Evolutionary conservation across 2,888 invertebrate species (phyloP), one percentile per base, ranked within the genome.

Genomic region (Osmoderma eremita): DNA sequence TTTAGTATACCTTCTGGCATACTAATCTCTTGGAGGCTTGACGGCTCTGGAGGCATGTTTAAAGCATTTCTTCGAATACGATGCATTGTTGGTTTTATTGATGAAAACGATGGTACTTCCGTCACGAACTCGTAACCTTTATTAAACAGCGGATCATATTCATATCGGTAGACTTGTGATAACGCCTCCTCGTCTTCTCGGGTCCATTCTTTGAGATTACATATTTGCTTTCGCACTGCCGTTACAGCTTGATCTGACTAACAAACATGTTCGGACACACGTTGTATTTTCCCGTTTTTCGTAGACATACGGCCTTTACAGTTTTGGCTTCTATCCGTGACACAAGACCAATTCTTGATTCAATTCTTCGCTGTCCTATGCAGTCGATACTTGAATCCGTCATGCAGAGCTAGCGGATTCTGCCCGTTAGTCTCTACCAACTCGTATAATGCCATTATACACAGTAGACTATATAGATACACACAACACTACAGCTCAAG

Each of bases 21-120:
- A 39, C 39, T 39, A 39, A 39, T 39, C 39, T 39, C 39, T 39
- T 39, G 39, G 39, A 39, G 39, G 39, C 39, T 39, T 39, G 39
- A 39, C 39, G 39, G 39, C n/a, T 39, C 39, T 39, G 39, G 39
- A 39, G 39, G 39, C 39, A 39, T 39, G 39, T 39, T 39, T 39
- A 39, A 39, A 39, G 39, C 39, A 39, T n/a, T 39, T 39, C 39
- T 39, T 39, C 2, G 39, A 39, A 39, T 39, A 39, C 39, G 39
- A 10, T 39, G 39, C 39, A 39, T 39, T 39, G 39, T 39, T 39
- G 12, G 39, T 1, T 39, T 39, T 39, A 39, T 39, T 39, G 39
- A 39, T 4, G 39, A 39, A 39, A 39, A 39, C 39, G 39, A 39
- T 39, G 39, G 39, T n/a, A 39, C 39, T 39, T 39, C 39, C 39